Conservation (phyloP, 23 tunicate species). For the Ascidia mentula region DNA sequence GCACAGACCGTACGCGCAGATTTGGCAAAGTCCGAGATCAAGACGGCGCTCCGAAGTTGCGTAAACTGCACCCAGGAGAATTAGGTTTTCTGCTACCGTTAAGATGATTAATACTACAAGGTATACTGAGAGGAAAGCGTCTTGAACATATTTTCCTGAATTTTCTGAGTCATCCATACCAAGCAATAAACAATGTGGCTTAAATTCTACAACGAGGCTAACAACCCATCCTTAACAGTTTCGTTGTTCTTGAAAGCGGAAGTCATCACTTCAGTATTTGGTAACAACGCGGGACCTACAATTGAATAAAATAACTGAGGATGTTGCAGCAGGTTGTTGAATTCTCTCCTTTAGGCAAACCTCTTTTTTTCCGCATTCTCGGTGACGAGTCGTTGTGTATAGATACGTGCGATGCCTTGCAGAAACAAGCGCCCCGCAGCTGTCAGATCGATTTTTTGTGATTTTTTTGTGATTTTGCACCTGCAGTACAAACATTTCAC, state of each 20-base stretch:
- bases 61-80: neutral
- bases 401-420: no score
- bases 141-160: neutral
- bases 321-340: no score
- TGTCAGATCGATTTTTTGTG: conserved; percentile 3
- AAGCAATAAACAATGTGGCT: neutral
- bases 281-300: no score
- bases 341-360: no score
- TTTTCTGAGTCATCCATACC: neutral
- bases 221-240: neutral
- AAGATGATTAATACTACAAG: neutral
- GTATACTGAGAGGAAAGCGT: neutral
- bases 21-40: neutral
- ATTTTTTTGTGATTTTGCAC: neutral
- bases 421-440: conserved; percentile 1
- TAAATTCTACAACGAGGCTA: neutral
- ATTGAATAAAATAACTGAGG: no score
- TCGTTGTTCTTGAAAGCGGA: neutral
- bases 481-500: no score
- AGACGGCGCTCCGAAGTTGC: neutral
- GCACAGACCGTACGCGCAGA: neutral
- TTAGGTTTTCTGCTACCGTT: neutral
- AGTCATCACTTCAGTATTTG: no score
- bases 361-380: no score
- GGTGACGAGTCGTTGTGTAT: no score